Evolutionary conservation across 2,113 vertebrate species (phyloP).

Genomic region (Chlamydotis undulata): DNA sequence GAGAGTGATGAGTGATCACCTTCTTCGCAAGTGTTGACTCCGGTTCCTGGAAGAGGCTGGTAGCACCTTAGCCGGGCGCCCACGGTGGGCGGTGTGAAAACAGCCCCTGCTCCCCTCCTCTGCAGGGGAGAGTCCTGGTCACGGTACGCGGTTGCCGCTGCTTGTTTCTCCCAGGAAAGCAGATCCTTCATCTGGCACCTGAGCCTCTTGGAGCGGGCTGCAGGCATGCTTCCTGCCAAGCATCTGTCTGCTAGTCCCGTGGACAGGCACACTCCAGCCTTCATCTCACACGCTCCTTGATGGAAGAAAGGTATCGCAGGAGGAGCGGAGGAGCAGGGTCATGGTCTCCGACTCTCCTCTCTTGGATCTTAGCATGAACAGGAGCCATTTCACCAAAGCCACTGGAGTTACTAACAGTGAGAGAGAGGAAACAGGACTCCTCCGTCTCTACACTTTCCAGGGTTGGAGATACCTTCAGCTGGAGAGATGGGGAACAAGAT

Average conservation of each 20-base stretch:
- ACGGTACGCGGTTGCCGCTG: not conserved
- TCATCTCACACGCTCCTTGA: not conserved
- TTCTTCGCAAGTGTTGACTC: not conserved
- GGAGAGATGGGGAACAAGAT: not conserved
- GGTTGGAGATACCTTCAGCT: not conserved
- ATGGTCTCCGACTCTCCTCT: not conserved
- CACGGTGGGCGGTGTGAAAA: not conserved
- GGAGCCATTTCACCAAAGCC: not conserved
- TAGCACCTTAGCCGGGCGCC: not conserved
- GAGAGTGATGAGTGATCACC: not conserved
- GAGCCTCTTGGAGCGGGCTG: not conserved
- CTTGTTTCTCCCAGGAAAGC: not conserved
- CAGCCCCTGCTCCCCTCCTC: conserved; percentile 5
- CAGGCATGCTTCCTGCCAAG: conserved; percentile 1
- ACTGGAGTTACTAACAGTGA: not conserved
- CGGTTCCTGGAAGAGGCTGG: not conserved
- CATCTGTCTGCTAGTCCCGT: conserved; percentile 7
- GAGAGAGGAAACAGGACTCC: not conserved
- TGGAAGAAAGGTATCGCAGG: not conserved
- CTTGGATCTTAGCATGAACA: not conserved
- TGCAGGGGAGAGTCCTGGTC: not conserved
- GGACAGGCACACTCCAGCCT: not conserved
- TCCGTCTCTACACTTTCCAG: not conserved
- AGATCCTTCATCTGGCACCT: conserved; percentile 39
- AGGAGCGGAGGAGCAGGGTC: not conserved